Conservation (phyloP, 2,888 invertebrate species). For the Ommatoiulus sabulosus region DNA sequence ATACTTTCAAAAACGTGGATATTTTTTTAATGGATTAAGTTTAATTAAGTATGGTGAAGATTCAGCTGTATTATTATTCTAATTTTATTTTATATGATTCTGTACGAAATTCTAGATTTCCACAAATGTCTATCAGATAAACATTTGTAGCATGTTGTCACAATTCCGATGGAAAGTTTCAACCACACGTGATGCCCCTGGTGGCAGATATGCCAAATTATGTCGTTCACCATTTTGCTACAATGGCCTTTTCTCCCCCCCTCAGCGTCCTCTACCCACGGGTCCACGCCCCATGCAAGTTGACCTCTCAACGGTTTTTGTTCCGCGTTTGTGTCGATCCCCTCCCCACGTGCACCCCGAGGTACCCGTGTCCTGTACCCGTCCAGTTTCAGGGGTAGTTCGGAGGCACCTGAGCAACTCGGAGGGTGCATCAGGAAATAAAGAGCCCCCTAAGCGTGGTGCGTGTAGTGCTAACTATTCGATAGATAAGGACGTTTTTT, state of each 20-base stretch:
- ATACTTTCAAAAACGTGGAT: too few relatives aligned
- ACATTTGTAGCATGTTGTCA: too few relatives aligned
- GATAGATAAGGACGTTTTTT: neutral
- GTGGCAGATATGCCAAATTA: neutral
- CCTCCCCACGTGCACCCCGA: constrained; percentile 28
- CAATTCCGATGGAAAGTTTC: too few relatives aligned
- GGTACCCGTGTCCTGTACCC: constrained; percentile 30
- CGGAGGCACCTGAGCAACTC: constrained; percentile 1
- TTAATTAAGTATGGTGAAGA: too few relatives aligned
- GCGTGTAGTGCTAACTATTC: neutral
- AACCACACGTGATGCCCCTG: too few relatives aligned
- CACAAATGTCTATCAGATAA: too few relatives aligned
- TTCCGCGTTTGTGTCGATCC: neutral
- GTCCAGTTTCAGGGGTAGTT: neutral
- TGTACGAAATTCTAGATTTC: too few relatives aligned
- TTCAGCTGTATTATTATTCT: too few relatives aligned
- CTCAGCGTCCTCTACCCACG: neutral
- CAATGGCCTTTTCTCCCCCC: neutral
- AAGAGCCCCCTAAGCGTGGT: neutral
- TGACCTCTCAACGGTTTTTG: neutral
- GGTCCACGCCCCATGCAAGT: constrained; percentile 8
- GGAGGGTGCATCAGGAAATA: neutral
- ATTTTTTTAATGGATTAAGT: too few relatives aligned
- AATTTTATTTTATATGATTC: too few relatives aligned
- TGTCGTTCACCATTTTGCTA: neutral